Evolutionary conservation across 2,888 invertebrate species (phyloP).

Genomic region (Melanostoma scalare): DNA sequence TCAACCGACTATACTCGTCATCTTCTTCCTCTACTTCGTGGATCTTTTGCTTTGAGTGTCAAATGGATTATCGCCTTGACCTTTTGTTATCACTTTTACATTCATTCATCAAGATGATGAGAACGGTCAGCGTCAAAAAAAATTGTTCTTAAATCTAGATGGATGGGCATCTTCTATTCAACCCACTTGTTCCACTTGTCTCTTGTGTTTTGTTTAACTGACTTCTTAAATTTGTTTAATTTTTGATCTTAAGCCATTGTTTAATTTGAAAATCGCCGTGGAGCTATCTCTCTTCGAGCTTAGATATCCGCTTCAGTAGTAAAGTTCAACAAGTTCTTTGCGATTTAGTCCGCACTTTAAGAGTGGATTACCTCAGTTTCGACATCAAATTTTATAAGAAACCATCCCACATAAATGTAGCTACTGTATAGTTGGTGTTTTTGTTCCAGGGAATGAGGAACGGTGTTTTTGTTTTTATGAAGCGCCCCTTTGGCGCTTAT

Average conservation of each 20-base stretch:
- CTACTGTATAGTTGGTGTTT: too few species aligned
- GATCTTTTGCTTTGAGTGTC: constrained; percentile 16
- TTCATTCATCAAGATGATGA: background rate
- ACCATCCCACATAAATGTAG: too few species aligned
- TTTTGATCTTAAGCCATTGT: background rate
- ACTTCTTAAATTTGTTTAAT: background rate
- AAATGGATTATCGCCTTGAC: constrained; percentile 43
- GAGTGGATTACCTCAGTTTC: too few species aligned
- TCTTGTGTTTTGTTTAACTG: constrained; percentile 9
- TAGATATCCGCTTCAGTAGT: too few species aligned
- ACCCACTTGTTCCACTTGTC: constrained; percentile 1
- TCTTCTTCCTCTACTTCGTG: background rate
- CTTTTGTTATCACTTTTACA: constrained; percentile 10
- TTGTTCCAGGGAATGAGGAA: too few species aligned
- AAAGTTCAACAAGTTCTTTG: too few species aligned
- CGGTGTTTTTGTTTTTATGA: too few species aligned
- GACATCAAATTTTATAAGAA: too few species aligned
- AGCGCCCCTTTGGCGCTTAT: too few species aligned
- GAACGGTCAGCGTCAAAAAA: constrained; percentile 21
- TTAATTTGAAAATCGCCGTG: too few species aligned
- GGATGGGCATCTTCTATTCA: constrained; percentile 8
- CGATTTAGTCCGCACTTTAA: too few species aligned
- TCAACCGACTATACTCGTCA: background rate
- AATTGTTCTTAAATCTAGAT: constrained; percentile 6
- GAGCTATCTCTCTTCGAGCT: too few species aligned